Percentiles rank a stretch among this genome's conserved stretches.
Evolutionary conservation across 2,113 vertebrate genomes (phyloP).

Genomic region (Passer montanus): DNA sequence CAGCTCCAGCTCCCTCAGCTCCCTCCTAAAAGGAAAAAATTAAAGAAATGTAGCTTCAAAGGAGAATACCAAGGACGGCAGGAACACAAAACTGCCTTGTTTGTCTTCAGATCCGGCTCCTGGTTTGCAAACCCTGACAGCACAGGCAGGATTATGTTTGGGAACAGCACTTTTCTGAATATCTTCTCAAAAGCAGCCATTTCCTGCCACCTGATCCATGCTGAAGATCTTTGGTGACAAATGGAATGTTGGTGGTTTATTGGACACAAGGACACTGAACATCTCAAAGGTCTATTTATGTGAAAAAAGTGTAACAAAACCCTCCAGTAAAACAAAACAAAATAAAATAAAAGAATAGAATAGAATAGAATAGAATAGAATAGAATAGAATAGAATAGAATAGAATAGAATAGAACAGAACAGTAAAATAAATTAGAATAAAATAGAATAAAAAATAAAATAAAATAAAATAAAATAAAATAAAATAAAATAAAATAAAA

Average conservation of each 20-base stretch:
- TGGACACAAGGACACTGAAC: accelerated
- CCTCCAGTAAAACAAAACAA: not conserved
- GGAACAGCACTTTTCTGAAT: not conserved
- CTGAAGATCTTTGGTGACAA: not conserved
- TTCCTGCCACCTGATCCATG: not conserved
- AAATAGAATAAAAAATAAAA: not conserved
- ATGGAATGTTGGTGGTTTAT: not conserved
- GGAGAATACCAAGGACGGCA: not conserved
- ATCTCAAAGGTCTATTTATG: not conserved
- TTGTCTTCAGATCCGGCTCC: not conserved
- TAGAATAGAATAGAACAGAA: not conserved
- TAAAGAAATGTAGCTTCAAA: not conserved
- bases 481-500: not conserved
- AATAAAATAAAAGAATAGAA: not conserved
- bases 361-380: no score
- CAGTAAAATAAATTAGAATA: not conserved
- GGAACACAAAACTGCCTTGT: not conserved
- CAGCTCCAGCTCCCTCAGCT: not conserved
- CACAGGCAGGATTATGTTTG: not conserved
- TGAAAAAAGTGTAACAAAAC: not conserved
- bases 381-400: not conserved
- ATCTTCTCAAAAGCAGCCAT: not conserved
- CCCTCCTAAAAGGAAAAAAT: not conserved
- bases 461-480: not conserved
- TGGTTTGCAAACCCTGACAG: not conserved